Conservation (phyloP, 2,797 vertebrate species). For the Enteromius mattozi region DNA sequence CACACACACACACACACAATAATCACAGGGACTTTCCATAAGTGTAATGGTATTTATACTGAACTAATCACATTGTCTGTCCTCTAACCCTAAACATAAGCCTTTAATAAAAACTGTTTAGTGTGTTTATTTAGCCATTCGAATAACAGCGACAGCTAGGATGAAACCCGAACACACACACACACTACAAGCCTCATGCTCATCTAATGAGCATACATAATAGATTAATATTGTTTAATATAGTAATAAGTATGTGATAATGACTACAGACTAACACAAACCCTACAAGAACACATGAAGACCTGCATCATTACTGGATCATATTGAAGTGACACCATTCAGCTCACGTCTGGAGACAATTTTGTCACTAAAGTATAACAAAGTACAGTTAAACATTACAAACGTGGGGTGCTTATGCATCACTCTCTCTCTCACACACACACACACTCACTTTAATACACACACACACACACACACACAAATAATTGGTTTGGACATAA, state of each 20-base stretch:
- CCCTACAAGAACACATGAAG: background rate
- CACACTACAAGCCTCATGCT: background rate
- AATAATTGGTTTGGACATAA: conserved; percentile 90
- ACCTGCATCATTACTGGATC: background rate
- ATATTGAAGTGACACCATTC: conserved; percentile 61
- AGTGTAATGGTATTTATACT: background rate
- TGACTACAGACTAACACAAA: background rate
- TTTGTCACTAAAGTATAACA: conserved; percentile 1
- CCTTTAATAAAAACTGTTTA: background rate
- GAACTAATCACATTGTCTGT: background rate
- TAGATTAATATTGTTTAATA: background rate
- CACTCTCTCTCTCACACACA: too few species aligned
- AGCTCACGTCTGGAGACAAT: background rate
- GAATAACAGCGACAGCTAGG: background rate
- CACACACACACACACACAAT: background rate
- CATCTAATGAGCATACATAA: background rate
- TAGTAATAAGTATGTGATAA: background rate
- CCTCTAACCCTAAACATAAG: background rate
- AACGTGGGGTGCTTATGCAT: too few species aligned
- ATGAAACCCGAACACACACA: background rate
- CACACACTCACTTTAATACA: too few species aligned
- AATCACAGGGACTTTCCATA: background rate
- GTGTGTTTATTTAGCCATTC: background rate
- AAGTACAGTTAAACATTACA: conserved; percentile 73
- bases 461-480: conserved; percentile 32